Evolutionary conservation across 2,888 invertebrate species (phyloP), one percentile per base, ranked within the genome.

Genomic region (Muscina levida): DNA sequence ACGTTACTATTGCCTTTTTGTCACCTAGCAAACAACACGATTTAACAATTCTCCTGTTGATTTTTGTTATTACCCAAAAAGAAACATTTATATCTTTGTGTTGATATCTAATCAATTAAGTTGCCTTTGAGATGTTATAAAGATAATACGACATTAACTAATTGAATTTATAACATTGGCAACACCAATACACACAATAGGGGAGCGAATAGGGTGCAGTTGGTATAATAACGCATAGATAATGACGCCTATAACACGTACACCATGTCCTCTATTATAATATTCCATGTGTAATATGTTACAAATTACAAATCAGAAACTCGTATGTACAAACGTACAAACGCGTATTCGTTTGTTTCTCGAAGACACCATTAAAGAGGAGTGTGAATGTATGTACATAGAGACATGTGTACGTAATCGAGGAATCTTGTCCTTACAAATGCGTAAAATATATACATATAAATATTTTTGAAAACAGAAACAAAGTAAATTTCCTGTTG

Each of bases 401-500:
- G 31, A 31, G 8, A 31, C 31, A 31, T 31, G 3, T 31, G 31
- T 31, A 8, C 8, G 8, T 31, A 31, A 31, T 31, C 8, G 31
- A 31, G 31, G 8, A 31, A 31, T 31, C 8, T 31, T 31, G 8
- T 31, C 17, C 19, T 19, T 1, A 48, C 48, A 17, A 46, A 6
- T 46, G 48, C 48, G 48, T 48, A 48, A 24, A 22, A 53, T 53
- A 24, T 13, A 24, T 22, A 53, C 10, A 53, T 24, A 11, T 53
- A 13, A 13, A 13, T 42, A 1, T 46, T 46, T 46, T 15, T 57
- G n/a, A 62, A 56, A 65, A 57, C 44, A 70, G 59, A 31, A 31
- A 31, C 17, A 62, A 68, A 62, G 51, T 70, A 74, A 68, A 39
- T 53, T 46, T 65, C 44, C 31, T 65, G 46, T 70, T 70, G 53